Conservation (phyloP, 2,888 invertebrate species). For the Acanthosepion esculentum region DNA sequence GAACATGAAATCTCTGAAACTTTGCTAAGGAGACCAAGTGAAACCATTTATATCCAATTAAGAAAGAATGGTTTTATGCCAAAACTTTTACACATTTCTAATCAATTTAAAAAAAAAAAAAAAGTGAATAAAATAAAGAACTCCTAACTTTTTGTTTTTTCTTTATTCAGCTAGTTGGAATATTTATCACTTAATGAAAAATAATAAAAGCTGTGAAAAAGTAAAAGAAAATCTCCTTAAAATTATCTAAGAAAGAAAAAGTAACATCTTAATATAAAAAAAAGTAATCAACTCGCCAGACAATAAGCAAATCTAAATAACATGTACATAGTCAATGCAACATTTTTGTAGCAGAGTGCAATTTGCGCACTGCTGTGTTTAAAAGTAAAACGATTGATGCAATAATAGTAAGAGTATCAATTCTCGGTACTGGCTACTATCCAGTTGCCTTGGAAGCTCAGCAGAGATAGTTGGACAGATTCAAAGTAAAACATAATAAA, state of each 20-base stretch:
- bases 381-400: neutral
- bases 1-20: too few relatives aligned
- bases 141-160: too few relatives aligned
- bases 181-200: too few relatives aligned
- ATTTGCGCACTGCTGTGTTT: conserved; percentile 34
- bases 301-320: neutral
- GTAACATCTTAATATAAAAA: neutral
- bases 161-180: too few relatives aligned
- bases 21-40: too few relatives aligned
- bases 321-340: neutral
- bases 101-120: too few relatives aligned
- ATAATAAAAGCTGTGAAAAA: too few relatives aligned
- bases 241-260: neutral
- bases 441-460: neutral
- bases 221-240: neutral
- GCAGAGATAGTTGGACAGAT: neutral
- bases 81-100: too few relatives aligned
- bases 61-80: too few relatives aligned
- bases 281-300: neutral
- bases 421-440: neutral
- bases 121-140: too few relatives aligned
- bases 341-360: conserved; percentile 37
- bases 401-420: neutral
- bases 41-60: too few relatives aligned
- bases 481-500: neutral